Conservation (phyloP, 2,888 invertebrate genomes). For the Caenorhabditis becei region DNA sequence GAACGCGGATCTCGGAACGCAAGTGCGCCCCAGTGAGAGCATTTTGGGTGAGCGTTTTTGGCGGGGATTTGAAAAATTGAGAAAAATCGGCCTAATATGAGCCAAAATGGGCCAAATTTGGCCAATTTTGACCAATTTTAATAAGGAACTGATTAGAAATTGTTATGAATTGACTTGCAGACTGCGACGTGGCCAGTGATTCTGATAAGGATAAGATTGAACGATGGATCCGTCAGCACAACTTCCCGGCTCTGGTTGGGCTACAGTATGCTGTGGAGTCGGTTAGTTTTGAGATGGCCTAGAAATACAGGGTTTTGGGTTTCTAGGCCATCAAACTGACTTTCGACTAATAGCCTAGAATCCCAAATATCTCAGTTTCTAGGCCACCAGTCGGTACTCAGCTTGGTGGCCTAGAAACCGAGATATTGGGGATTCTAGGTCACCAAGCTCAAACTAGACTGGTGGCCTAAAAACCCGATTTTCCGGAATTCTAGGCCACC, state of each 20-base stretch:
- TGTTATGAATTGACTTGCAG: too few relatives aligned
- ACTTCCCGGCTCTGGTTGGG: slow-evolving; percentile 88
- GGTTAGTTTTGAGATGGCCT: slow-evolving; percentile 22
- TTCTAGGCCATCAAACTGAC: neutral
- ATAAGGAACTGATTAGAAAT: too few relatives aligned
- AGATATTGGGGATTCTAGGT: neutral
- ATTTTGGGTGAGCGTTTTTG: too few relatives aligned
- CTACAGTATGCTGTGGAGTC: slow-evolving; percentile 80
- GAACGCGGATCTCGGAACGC: slow-evolving; percentile 66
- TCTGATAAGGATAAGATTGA: slow-evolving; percentile 83
- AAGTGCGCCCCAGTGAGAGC: slow-evolving; percentile 57
- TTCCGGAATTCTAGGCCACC: neutral
- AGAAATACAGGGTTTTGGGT: neutral
- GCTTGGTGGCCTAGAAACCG: neutral
- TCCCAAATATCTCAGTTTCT: neutral
- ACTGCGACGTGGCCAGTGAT: slow-evolving; percentile 60
- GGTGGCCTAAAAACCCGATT: neutral
- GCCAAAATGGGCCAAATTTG: too few relatives aligned
- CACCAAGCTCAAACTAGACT: neutral
- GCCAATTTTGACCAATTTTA: too few relatives aligned
- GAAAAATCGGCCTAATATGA: too few relatives aligned
- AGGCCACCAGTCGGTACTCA: neutral
- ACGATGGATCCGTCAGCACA: slow-evolving; percentile 89
- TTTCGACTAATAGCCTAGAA: neutral
- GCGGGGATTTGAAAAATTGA: too few relatives aligned